Evolutionary conservation across 2,113 vertebrate genomes (phyloP), one percentile per base, ranked within the genome.

Genomic region (Callocephalon fimbriatum): DNA sequence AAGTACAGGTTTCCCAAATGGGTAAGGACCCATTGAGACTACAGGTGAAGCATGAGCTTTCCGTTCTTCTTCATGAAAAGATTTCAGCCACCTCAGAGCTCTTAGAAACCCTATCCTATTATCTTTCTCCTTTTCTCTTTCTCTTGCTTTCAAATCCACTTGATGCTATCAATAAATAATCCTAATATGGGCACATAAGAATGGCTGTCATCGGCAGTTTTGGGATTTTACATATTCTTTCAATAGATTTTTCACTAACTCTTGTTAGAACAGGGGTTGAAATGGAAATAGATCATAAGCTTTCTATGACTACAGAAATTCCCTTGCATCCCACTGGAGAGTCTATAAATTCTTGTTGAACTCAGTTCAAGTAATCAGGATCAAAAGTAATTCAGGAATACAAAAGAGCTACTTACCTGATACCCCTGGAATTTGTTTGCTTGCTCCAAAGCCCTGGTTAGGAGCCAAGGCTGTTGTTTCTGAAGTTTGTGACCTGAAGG

Each of bases 371-470:
- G 23, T 40, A 78, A 35, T n/a, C 56, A 29, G 31, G 27, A 82
- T 75, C 37, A 71, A 48, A 94, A 78, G 16, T 71, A 62, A 70
- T 70, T 80, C 31, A 71, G 31, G 47, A 95, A 92, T 58, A 82
- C 35, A 44, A 59, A 88, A 58, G 6, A 67, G 19, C 23, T 84
- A n/a, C 31, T 95, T 86, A 61, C 18, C 9, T 51, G 81, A 59
- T 50, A 50, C 5, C 19, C 19, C 31, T 84, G 20, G 37, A 74
- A 74, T 73, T 26, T 56, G 66, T 61, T 59, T 73, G 5, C 26
- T 92, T 92, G 35, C 59, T 92, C 37, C 38, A 76, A 63, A 89
- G 53, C 29, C 15, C 21, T 90, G 54, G 26, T 76, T 78, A 54
- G 51, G 38, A 90, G 75, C 16, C 7, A 82, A 85, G 31, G 16